Conservation (phyloP, 2,888 invertebrate species). For the Bursaphelenchus okinawaensis region DNA sequence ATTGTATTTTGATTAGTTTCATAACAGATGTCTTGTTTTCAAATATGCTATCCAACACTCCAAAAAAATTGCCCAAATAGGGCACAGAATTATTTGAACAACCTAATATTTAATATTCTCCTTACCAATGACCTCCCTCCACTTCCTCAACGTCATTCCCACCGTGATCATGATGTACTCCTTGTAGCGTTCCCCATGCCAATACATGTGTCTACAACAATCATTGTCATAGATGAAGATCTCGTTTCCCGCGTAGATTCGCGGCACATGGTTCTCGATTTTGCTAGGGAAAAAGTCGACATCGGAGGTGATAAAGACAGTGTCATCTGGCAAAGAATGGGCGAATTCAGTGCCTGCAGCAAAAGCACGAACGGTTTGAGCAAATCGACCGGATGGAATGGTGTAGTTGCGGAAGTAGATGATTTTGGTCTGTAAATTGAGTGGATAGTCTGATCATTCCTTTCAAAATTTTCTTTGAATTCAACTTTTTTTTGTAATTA, state of each 20-base stretch:
- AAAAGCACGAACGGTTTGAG: neutral
- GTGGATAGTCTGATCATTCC: no score
- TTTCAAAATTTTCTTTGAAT: no score
- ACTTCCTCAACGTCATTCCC: neutral
- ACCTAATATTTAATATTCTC: no score
- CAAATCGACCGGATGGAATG: neutral
- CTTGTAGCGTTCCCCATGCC: neutral
- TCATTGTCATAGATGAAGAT: neutral
- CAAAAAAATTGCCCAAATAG: no score
- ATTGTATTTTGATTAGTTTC: no score
- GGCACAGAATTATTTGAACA: no score
- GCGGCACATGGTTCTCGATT: neutral
- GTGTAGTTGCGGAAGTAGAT: neutral
- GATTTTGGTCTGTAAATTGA: neutral
- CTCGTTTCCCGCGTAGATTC: neutral
- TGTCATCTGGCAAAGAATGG: neutral
- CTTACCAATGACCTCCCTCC: neutral
- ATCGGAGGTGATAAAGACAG: neutral
- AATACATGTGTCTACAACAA: neutral
- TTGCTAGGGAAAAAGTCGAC: neutral
- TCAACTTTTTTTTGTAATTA: no score
- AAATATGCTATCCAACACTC: no score
- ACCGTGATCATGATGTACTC: neutral
- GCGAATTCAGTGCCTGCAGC: neutral
- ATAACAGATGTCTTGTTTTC: no score